Evolutionary conservation across 1,140 invertebrate species (phyloP).

Genomic region (Eueides isabella): DNA sequence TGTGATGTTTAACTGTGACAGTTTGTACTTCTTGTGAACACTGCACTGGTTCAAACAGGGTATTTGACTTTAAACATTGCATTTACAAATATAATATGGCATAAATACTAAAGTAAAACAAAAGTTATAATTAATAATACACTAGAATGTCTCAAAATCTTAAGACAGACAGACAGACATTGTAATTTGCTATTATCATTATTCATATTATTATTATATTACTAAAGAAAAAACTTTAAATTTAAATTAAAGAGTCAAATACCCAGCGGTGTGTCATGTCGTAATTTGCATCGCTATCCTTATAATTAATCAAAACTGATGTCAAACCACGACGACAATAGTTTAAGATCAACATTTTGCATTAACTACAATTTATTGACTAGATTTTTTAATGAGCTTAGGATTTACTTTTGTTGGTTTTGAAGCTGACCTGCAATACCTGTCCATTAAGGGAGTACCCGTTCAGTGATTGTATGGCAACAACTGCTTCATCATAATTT

Average conservation of each 20-base stretch:
- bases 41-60: constrained; percentile 54
- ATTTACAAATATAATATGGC: not conserved
- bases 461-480: constrained; percentile 94
- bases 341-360: constrained; percentile 78
- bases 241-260: constrained; percentile 11
- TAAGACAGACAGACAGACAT: not conserved
- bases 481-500: constrained; percentile 95
- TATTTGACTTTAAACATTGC: not conserved
- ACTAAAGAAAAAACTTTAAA: constrained; percentile 13
- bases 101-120: constrained; percentile 14
- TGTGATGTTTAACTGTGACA: constrained; percentile 49
- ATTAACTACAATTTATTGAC: constrained; percentile 82
- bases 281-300: constrained; percentile 68
- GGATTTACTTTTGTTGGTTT: constrained; percentile 89
- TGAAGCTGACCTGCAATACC: constrained; percentile 95
- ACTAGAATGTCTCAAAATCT: constrained; percentile 6
- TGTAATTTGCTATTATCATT: constrained; percentile 7
- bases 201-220: not conserved
- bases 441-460: constrained; percentile 94
- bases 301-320: constrained; percentile 57
- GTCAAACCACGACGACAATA: constrained; percentile 70
- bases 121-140: not conserved
- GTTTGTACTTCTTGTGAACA: constrained; percentile 73
- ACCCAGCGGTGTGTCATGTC: constrained; percentile 49
- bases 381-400: constrained; percentile 76